Evolutionary conservation across 2,113 vertebrate species (phyloP), one percentile per base, ranked within the genome.

Genomic region (Tonatia bakeri): DNA sequence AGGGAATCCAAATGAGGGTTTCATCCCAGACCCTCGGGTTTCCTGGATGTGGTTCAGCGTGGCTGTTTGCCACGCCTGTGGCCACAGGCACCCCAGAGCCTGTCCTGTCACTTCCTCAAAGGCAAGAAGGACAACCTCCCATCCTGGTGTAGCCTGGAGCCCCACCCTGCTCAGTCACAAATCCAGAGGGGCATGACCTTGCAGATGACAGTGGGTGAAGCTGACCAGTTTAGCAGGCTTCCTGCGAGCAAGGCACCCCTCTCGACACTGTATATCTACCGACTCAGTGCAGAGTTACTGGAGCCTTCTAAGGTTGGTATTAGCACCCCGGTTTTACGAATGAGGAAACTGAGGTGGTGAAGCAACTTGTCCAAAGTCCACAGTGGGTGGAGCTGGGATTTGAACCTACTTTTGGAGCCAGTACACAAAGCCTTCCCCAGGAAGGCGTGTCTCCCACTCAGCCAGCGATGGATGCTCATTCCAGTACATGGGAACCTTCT

Each of bases 221-320:
- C 50, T 4, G 47, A 45, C 13, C 2, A 12, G 40, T 7, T 14
- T 1, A 12, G 14, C 2, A 9, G 59, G 50, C 54, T 52, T 4
- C 2, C 0, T 0, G 20, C 13, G 50, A 9, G 54, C 47, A 1
- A 19, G 5, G 14, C 7, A 72, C 56, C 43, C 2, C 5, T 36
- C 65, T 33, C 16, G 1, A 9, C 5, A 12, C 38, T 11, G 4
- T 7, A 11, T 7, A 11, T 47, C 67, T 22, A 1, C 0, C 1
- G 75, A 73, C 59, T 43, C 45, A 5, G 5, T 12, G 12, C 36
- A 16, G 15, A 15, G 15, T 28, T 22, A 17, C 15, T 3, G 31
- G 1, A 6, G 91, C 31, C 61, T 77, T 45, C 70, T 10, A 38
- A 19, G 31, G 69, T 13, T 16, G 5, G 43, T 20, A 28, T 43